Evolutionary conservation across 1,140 invertebrate genomes (phyloP).

Genomic region (Bombus difficillimus): DNA sequence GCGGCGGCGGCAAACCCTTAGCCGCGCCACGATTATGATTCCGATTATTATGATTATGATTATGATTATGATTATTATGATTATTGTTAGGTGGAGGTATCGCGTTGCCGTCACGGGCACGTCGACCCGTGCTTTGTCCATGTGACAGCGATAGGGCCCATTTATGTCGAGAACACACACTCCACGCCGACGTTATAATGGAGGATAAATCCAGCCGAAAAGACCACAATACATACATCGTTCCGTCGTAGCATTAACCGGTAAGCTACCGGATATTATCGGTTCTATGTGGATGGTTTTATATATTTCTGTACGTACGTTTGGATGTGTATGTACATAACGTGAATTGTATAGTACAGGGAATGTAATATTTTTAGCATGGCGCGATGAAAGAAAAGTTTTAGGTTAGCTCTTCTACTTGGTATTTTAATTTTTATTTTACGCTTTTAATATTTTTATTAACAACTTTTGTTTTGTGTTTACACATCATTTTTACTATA

Average conservation of each 20-base stretch:
- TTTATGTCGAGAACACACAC: conserved; percentile 74
- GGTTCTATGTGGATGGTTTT: conserved; percentile 2
- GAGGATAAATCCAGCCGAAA: conserved; percentile 70
- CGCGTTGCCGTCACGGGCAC: conserved; percentile 77
- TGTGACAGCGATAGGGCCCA: conserved; percentile 78
- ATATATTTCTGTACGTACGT: background rate
- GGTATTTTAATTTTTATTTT: background rate
- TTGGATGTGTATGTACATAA: background rate
- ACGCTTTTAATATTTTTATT: background rate
- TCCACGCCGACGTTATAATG: conserved; percentile 68
- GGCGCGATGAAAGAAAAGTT: background rate
- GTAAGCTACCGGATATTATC: conserved; percentile 46
- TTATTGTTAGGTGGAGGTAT: conserved; percentile 64
- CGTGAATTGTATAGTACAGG: background rate
- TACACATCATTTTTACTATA: no score
- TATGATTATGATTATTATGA: conserved; percentile 59
- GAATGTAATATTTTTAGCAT: background rate
- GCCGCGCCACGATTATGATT: conserved; percentile 66
- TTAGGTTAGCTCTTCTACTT: background rate
- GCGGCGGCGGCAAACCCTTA: background rate
- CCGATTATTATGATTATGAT: conserved; percentile 62
- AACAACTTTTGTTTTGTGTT: fast-evolving
- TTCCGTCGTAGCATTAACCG: conserved; percentile 60
- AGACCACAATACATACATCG: conserved; percentile 69
- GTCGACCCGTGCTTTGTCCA: conserved; percentile 73